Evolutionary conservation across 2,888 invertebrate species (phyloP), one percentile per base, ranked within the genome.

Genomic region (Nomada fabriciana): DNA sequence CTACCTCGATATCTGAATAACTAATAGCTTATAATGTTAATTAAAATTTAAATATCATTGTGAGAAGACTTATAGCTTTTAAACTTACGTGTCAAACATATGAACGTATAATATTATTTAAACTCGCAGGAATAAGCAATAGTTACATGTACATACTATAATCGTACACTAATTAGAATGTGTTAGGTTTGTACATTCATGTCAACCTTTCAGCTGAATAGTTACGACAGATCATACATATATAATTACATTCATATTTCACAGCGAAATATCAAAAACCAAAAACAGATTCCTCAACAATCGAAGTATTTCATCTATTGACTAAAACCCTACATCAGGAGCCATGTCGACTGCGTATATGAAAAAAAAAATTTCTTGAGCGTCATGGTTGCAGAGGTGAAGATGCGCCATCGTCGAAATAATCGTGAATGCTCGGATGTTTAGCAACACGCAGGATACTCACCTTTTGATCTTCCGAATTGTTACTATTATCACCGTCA

Each of bases 401-500:
- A 52, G 23, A 59, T 69, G 50, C 23, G 36, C 36, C 29, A 47
- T 47, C n/a, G 23, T 9, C 10, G 9, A 43, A 25, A 47, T 13
- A 15, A 59, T 42, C 42, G n/a, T 29, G 23, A n/a, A 59, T 23
- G 23, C 42, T 9, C 3, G 4, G 10, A 20, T 15, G 23, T 3
- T 20, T 23, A 13, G 15, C 9, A 29, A 29, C 11, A 47, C 1
- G 23, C 9, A 2, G 10, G 23, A 23, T 47, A 29, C 86, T 91
- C 80, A 94, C 93, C 91, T 93, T 93, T 25, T 84, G 47, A 63
- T 93, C 92, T 76, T 92, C 90, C 25, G 93, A 94, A 90, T 93
- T 91, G 73, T 92, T 92, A 86, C 94, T 94, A 83, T 95, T 95
- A 83, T 97, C 97, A 89, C 97, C 97, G 90, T 97, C 97, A 93